phyloP scores from a whole-genome alignment of 2,797 vertebrate species.

The Phataginus tricuspis region DNA sequence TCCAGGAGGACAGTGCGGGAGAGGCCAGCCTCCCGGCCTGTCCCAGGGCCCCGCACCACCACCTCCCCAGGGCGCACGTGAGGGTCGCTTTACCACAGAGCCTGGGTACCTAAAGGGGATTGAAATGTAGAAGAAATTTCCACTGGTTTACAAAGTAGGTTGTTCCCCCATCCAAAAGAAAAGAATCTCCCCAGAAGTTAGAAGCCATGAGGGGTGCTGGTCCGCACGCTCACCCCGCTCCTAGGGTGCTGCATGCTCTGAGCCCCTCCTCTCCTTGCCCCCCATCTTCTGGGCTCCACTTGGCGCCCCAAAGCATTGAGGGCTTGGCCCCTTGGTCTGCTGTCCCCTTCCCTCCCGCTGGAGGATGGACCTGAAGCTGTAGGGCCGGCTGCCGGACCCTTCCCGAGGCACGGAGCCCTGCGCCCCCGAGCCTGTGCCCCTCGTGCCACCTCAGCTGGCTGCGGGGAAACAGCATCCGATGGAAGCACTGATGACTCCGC shows the following conservation, averaged over 20 bases:
- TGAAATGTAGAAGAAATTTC: neutral
- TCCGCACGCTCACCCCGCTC: fast-evolving
- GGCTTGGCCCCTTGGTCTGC: fast-evolving
- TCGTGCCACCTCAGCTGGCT: neutral
- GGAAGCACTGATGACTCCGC: neutral
- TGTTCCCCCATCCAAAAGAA: neutral
- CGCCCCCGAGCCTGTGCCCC: fast-evolving
- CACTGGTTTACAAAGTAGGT: neutral
- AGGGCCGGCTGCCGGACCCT: neutral
- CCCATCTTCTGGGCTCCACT: neutral
- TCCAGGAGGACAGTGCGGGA: neutral
- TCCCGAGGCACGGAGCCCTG: neutral
- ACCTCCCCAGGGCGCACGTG: neutral
- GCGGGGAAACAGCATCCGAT: neutral
- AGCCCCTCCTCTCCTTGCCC: neutral
- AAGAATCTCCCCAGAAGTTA: neutral
- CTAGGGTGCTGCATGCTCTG: neutral
- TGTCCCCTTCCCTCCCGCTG: too few species aligned
- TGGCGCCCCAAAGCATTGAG: neutral
- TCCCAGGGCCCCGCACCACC: neutral
- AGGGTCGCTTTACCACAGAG: neutral
- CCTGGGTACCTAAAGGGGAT: neutral
- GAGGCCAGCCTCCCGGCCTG: neutral
- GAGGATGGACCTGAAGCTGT: too few species aligned
- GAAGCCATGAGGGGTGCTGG: neutral